Percentiles rank a stretch among this genome's conserved stretches.
phyloP scores from a whole-genome alignment of 1,140 invertebrate genomes.

The Dendroctonus valens region DNA sequence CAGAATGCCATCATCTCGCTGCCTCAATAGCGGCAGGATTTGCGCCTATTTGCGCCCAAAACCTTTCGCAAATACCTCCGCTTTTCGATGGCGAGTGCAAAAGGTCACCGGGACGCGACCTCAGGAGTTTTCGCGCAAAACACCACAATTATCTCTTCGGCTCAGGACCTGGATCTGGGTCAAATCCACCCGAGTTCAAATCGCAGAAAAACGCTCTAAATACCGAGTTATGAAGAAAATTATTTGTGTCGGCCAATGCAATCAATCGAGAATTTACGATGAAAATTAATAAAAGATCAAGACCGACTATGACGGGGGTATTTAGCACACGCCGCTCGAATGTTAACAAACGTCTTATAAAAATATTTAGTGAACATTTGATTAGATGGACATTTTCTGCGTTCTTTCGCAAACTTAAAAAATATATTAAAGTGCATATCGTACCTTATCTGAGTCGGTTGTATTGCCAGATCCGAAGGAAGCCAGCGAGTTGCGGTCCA shows the following conservation, averaged over 20 bases:
- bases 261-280: too few relatives aligned
- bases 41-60: slow-evolving; percentile 16
- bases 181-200: neutral
- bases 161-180: too few relatives aligned
- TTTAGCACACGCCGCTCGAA: too few relatives aligned
- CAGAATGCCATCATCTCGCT: neutral
- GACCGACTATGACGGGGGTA: neutral
- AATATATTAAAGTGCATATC: slow-evolving; percentile 35
- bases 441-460: slow-evolving; percentile 91
- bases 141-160: neutral
- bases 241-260: too few relatives aligned
- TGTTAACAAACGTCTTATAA: too few relatives aligned
- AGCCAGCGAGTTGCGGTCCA: slow-evolving; percentile 84
- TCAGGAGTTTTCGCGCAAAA: slow-evolving; percentile 6
- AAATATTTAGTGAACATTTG: too few relatives aligned
- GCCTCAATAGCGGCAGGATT: slow-evolving; percentile 6
- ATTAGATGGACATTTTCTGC: too few relatives aligned
- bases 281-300: too few relatives aligned
- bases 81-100: slow-evolving; percentile 14
- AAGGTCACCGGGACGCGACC: slow-evolving; percentile 28
- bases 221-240: too few relatives aligned
- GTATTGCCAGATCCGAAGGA: slow-evolving; percentile 95
- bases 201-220: too few relatives aligned
- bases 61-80: slow-evolving; percentile 15
- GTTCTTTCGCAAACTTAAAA: neutral